Base-by-base conservation (phyloP, 2,113 vertebrate species). In the Oryzias melastigma region DNA sequence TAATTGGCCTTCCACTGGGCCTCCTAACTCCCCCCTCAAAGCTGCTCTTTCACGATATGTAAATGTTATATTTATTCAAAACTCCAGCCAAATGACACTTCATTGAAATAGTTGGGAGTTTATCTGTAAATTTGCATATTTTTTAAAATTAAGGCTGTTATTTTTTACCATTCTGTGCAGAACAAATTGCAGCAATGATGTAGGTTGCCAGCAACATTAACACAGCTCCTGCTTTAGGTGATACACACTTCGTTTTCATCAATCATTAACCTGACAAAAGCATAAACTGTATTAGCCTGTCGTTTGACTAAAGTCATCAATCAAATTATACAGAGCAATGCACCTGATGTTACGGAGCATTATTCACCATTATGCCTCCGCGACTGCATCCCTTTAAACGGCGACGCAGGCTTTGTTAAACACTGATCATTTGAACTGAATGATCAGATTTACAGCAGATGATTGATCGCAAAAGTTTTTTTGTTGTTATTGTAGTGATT, bases 291-390 rank as follows among this genome's bases (percentile, higher is more conserved):
- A 75, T 64, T 47, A 52, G 72, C 61, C 69, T 56, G 65, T 61
- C 6, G 44, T 52, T 56, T 72, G 71, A 72, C 80, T 64, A 80
- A 73, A 84, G 24, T 71, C 82, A 85, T 86, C 71, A 71, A 77
- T 89, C 84, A 85, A 60, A 43, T 3, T 14, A 56, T 15, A 48
- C 58, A 65, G 59, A 47, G 66, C 56, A 52, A 62, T 71, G 58
- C 45, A 44, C 19, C 68, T 55, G 68, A 83, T 82, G 67, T 76
- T 67, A 81, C 49, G 64, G 62, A n/a, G 64, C 66, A 74, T 80
- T 85, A 78, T 82, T 82, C 83, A 77, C 73, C 51, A 81, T 74
- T 83, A 75, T 83, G 58, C 78, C 44, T 72, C 67, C 50, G 56
- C 64, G 47, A 51, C 20, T 59, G 49, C 60, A 55, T 27, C 53